phyloP scores from a whole-genome alignment of 2,113 vertebrate genomes.

The Cyprinodon tularosa region DNA sequence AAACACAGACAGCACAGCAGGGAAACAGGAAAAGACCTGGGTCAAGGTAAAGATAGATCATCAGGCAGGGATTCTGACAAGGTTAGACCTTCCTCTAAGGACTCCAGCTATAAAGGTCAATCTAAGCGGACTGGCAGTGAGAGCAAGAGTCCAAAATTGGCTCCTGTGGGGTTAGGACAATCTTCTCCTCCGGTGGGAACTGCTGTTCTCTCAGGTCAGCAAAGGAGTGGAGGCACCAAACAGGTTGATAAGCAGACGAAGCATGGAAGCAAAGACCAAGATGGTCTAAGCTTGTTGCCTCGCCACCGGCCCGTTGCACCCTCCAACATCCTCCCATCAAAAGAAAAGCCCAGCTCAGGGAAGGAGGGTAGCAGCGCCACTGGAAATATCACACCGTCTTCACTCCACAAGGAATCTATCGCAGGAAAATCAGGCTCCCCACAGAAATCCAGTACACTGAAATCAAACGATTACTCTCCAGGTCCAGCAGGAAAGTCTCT shows the following conservation, averaged over 20 bases:
- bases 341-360: constrained; percentile 72
- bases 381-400: constrained; percentile 69
- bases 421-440: constrained; percentile 68
- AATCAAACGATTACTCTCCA: constrained; percentile 73
- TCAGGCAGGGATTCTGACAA: constrained; percentile 69
- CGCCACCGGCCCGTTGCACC: constrained; percentile 55
- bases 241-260: constrained; percentile 85
- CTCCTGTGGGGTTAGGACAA: constrained; percentile 61
- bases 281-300: constrained; percentile 71
- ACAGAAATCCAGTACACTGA: constrained; percentile 70
- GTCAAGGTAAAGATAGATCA: constrained; percentile 67
- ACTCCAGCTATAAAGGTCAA: constrained; percentile 67
- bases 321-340: constrained; percentile 60
- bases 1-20: constrained; percentile 62
- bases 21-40: constrained; percentile 67
- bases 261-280: constrained; percentile 77
- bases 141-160: constrained; percentile 55
- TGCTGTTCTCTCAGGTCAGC: constrained; percentile 74
- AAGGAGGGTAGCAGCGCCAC: constrained; percentile 77
- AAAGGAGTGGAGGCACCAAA: constrained; percentile 72
- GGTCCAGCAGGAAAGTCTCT: constrained; percentile 67
- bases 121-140: constrained; percentile 68
- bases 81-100: constrained; percentile 57
- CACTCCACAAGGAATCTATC: constrained; percentile 79
- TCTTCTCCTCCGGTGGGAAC: constrained; percentile 76